A percentile compares a stretch with the other conserved stretches of the same genome.
Conservation (phyloP, 2,888 invertebrate species). For the Anorthoa munda region DNA sequence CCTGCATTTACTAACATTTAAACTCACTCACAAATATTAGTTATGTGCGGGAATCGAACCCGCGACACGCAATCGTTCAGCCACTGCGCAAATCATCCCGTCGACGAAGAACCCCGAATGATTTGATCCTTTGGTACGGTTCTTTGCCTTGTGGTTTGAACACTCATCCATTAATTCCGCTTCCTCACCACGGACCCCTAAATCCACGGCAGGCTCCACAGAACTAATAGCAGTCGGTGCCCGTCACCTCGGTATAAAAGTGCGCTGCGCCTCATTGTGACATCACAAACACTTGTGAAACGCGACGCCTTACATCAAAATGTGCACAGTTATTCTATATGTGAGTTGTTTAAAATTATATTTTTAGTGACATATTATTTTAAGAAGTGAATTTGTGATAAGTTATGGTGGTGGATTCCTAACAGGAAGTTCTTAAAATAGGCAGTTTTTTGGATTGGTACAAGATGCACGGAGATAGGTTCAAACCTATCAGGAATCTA, state of each 20-base stretch:
- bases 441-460: not conserved
- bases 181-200: slow-evolving; percentile 61
- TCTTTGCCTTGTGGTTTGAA: too few relatives aligned
- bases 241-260: slow-evolving; percentile 85
- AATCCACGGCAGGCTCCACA: slow-evolving; percentile 62
- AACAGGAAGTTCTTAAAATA: not conserved
- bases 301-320: slow-evolving; percentile 77
- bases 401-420: slow-evolving; percentile 1
- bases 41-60: too few relatives aligned
- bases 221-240: slow-evolving; percentile 68
- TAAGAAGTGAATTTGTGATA: slow-evolving; percentile 41
- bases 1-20: too few relatives aligned
- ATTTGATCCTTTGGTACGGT: too few relatives aligned
- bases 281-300: slow-evolving; percentile 80
- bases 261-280: slow-evolving; percentile 75
- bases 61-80: too few relatives aligned
- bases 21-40: too few relatives aligned
- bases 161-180: too few relatives aligned
- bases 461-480: not conserved
- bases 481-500: not conserved
- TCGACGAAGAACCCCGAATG: too few relatives aligned
- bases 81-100: too few relatives aligned
- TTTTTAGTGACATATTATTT: slow-evolving; percentile 29
- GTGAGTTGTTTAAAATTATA: slow-evolving; percentile 79
- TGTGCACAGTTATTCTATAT: slow-evolving; percentile 83